A percentile compares a stretch with the other conserved stretches of the same genome.
phyloP scores from a whole-genome alignment of 2,797 vertebrate genomes.

The Siniperca obscura region DNA sequence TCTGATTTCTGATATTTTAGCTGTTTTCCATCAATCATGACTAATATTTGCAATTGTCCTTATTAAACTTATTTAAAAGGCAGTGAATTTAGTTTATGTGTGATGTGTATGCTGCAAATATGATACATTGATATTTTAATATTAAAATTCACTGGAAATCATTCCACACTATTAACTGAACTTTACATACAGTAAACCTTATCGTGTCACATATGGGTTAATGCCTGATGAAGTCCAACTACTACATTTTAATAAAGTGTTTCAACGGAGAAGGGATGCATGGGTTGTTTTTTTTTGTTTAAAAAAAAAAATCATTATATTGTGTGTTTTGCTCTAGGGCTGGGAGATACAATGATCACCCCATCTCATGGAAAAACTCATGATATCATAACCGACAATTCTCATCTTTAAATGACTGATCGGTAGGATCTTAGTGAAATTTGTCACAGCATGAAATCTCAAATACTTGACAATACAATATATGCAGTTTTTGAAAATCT shows the following conservation, averaged over 20 bases:
- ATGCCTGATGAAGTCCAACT: not conserved
- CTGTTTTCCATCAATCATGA: not conserved
- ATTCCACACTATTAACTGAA: not conserved
- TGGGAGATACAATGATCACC: not conserved
- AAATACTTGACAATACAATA: slow-evolving; percentile 1
- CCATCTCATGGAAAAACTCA: not conserved
- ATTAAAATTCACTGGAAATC: not conserved
- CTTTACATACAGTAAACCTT: not conserved
- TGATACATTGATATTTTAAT: not conserved
- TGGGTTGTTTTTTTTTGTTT: not conserved
- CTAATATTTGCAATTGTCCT: not conserved
- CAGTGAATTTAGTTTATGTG: not conserved
- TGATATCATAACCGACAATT: not conserved
- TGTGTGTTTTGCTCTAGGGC: not conserved
- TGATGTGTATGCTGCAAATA: not conserved
- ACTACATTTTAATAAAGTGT: not conserved
- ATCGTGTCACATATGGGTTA: not conserved
- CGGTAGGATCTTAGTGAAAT: not conserved
- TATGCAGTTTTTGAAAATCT: not conserved
- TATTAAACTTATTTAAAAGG: not conserved
- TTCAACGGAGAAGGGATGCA: not conserved
- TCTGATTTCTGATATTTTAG: not conserved
- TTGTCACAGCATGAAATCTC: not conserved
- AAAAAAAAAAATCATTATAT: not conserved
- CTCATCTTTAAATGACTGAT: not conserved